These are phyloP conservation scores for Tenthredo amoena DNA, from an alignment of 2,888 invertebrate genomes.

Conservation along the genomic window DNA sequence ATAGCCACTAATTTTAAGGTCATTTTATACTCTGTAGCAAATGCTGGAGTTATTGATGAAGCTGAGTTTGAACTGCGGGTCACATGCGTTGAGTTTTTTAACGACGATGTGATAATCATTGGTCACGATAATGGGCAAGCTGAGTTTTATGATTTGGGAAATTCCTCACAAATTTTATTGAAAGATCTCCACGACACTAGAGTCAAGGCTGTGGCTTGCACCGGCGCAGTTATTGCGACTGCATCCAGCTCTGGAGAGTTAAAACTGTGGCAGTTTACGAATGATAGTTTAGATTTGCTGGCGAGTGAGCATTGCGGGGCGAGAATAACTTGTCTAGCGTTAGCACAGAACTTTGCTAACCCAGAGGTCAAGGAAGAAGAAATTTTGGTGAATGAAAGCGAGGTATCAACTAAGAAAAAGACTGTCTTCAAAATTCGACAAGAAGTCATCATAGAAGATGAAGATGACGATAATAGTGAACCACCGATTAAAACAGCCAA, in stretches of 20 bases:
- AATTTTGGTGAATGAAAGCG: conserved; percentile 42
- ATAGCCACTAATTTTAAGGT: conserved; percentile 86
- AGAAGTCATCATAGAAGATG: conserved; percentile 67
- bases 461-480: conserved; percentile 58
- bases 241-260: conserved; percentile 90
- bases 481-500: conserved; percentile 1
- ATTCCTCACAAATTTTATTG: conserved; percentile 73
- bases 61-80: conserved; percentile 86
- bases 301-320: conserved; percentile 80
- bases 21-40: conserved; percentile 90
- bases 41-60: conserved; percentile 86
- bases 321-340: conserved; percentile 87
- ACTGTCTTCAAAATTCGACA: conserved; percentile 59
- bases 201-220: conserved; percentile 84
- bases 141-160: conserved; percentile 80
- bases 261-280: conserved; percentile 84
- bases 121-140: conserved; percentile 89
- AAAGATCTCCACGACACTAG: conserved; percentile 83
- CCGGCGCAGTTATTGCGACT: conserved; percentile 83
- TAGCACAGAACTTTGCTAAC: conserved; percentile 74
- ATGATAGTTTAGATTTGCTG: conserved; percentile 74
- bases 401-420: conserved; percentile 56
- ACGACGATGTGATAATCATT: conserved; percentile 82
- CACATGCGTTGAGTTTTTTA: conserved; percentile 85
- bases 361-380: conserved; percentile 52